These are phyloP conservation scores for Pelvicachromis taeniatus DNA, from an alignment of 2,113 vertebrate species.

Conservation along the genomic window DNA sequence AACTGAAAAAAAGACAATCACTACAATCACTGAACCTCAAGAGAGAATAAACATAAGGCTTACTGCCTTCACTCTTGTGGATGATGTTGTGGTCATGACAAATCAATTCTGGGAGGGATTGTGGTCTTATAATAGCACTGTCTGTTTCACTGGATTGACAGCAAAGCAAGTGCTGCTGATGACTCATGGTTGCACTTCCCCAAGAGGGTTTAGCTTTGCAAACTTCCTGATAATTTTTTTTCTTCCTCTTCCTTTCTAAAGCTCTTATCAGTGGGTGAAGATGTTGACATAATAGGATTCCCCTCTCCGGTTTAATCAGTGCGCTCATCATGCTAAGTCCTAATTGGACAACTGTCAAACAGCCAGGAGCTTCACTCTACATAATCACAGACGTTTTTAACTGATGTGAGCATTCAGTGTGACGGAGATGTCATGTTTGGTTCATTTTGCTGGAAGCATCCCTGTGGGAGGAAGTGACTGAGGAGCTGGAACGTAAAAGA, in stretches of 20 bases:
- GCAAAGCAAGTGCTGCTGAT: not conserved
- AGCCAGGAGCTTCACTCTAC: constrained; percentile 13
- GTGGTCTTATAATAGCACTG: not conserved
- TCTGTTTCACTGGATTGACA: not conserved
- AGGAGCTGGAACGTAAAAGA: not conserved
- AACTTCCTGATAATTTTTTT: constrained; percentile 2
- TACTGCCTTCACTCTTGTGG: not conserved
- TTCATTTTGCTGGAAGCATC: not conserved
- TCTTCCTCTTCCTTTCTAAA: not conserved
- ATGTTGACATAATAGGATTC: constrained; percentile 12
- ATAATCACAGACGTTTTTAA: constrained; percentile 10
- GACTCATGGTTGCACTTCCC: constrained; percentile 48
- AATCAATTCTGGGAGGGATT: constrained; percentile 1
- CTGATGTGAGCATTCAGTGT: constrained; percentile 19
- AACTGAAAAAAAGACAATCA: not conserved
- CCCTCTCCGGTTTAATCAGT: constrained; percentile 34
- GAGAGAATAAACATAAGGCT: not conserved
- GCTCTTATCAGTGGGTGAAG: constrained; percentile 4
- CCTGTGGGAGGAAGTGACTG: not conserved
- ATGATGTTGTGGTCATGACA: not conserved
- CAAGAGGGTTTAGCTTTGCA: constrained; percentile 8
- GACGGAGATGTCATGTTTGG: not conserved
- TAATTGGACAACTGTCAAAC: constrained; percentile 52
- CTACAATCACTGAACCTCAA: not conserved
- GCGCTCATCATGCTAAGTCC: constrained; percentile 1